These are phyloP conservation scores for Ctenosaura bakeri DNA, from an alignment of 2,797 vertebrate species.

Conservation along the genomic window DNA sequence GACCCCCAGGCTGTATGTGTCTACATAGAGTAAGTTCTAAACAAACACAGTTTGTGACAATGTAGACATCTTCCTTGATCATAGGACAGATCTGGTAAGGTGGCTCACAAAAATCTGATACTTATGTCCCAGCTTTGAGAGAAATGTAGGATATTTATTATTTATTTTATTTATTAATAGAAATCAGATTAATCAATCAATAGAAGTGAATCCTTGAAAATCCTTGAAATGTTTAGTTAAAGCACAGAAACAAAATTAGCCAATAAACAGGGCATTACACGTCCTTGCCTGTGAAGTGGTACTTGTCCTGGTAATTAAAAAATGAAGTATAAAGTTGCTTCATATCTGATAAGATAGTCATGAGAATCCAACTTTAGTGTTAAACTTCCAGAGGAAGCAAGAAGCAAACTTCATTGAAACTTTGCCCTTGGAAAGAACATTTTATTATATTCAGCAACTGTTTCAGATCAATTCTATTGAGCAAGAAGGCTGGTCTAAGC, in stretches of 20 bases:
- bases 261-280: background rate
- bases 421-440: background rate
- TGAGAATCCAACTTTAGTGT: background rate
- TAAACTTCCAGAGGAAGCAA: slow-evolving; percentile 1
- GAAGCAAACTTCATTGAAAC: slow-evolving; percentile 11
- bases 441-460: background rate
- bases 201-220: background rate
- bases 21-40: no score
- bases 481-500: background rate
- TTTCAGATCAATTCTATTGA: slow-evolving; percentile 16
- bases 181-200: background rate
- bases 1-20: no score
- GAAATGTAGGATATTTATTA: background rate
- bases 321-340: background rate
- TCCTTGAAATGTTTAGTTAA: background rate
- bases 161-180: no score
- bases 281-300: background rate
- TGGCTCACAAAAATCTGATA: no score
- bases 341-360: background rate
- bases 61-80: no score
- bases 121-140: background rate
- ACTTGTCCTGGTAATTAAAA: background rate
- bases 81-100: no score
- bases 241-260: background rate
- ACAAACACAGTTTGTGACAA: no score